Evolutionary conservation across 1,140 invertebrate species (phyloP).

Genomic region (Gonioctena quinquepunctata): DNA sequence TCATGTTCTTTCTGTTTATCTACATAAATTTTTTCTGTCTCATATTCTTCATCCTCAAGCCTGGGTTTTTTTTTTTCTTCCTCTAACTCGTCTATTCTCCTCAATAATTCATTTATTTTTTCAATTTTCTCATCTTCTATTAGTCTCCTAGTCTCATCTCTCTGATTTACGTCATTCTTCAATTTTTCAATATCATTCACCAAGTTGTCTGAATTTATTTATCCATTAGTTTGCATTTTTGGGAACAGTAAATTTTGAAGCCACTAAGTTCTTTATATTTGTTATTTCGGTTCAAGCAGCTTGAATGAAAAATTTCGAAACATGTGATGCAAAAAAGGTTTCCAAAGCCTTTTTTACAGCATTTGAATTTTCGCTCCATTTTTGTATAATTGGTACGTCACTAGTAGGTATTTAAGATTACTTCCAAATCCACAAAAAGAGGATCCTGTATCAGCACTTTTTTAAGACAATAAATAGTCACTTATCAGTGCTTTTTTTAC

Average conservation of each 20-base stretch:
- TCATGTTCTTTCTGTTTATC: background rate
- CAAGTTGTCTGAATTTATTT: background rate
- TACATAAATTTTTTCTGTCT: background rate
- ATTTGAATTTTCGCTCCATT: background rate
- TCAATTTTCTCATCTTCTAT: background rate
- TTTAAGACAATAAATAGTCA: background rate
- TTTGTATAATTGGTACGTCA: background rate
- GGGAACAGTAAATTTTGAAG: background rate
- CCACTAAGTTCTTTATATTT: background rate
- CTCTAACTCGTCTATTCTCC: background rate
- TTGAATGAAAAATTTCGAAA: background rate
- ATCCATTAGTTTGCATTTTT: background rate
- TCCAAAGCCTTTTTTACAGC: no score
- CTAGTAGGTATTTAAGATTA: background rate
- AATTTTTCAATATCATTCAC: background rate
- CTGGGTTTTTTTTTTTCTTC: background rate
- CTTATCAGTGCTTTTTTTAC: background rate
- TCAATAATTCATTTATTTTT: background rate
- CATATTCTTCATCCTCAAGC: background rate
- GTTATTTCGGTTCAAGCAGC: background rate
- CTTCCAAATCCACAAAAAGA: background rate
- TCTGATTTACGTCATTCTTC: background rate
- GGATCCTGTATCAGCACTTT: background rate
- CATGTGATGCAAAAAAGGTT: background rate
- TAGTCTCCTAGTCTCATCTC: background rate